A percentile compares a stretch with the other conserved stretches of the same genome.
These are phyloP conservation scores for Urocitellus parryii DNA, from an alignment of 2,113 vertebrate species.

Conservation along the genomic window DNA sequence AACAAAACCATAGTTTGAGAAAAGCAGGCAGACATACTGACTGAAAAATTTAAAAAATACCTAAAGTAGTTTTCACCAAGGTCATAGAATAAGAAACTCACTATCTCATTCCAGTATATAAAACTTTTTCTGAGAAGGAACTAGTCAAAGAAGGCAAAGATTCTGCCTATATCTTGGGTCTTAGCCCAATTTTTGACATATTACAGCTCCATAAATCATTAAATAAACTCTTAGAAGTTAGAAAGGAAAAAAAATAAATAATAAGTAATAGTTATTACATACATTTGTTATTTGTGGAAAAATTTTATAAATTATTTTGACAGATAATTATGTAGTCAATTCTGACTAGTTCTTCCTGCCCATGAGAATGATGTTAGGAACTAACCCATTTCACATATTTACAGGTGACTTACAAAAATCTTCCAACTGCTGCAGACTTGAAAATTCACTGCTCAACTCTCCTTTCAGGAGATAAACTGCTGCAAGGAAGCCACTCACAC, in stretches of 20 bases:
- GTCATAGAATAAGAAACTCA: not conserved
- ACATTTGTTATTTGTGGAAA: not conserved
- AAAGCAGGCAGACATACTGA: not conserved
- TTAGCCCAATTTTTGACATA: not conserved
- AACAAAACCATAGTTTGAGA: not conserved
- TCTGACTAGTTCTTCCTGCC: not conserved
- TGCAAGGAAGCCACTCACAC: not conserved
- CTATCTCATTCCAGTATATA: not conserved
- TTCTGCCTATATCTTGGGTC: not conserved
- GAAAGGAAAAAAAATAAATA: not conserved
- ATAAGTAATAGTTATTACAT: not conserved
- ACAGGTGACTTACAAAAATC: not conserved
- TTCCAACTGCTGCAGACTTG: not conserved
- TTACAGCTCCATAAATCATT: not conserved
- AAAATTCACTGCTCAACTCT: not conserved
- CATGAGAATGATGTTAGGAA: not conserved
- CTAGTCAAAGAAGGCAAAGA: not conserved
- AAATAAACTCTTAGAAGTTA: not conserved
- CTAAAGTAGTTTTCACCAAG: not conserved
- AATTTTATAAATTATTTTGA: not conserved
- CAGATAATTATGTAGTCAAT: not conserved
- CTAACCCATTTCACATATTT: not conserved
- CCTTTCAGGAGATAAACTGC: not conserved
- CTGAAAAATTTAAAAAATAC: not conserved
- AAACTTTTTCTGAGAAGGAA: not conserved